A percentile compares a stretch with the other conserved stretches of the same genome.
phyloP scores from a whole-genome alignment of 2,113 vertebrate species.

The Nipponia nippon region DNA sequence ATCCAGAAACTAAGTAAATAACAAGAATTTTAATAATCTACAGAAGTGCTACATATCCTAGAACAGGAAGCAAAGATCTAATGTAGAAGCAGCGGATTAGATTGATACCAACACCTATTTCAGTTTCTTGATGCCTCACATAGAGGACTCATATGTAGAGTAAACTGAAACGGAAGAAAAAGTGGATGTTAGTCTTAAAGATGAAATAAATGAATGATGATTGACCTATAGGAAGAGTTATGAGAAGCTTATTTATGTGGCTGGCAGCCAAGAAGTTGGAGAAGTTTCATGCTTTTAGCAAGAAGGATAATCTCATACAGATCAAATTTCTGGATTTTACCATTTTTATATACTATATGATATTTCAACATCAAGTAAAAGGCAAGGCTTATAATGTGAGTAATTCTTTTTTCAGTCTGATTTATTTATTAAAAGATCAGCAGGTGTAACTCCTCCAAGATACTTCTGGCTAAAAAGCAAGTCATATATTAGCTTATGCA shows the following conservation, averaged over 20 bases:
- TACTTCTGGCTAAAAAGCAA: not conserved
- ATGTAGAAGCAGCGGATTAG: not conserved
- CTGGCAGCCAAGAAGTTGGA: slow-evolving; percentile 23
- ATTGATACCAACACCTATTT: not conserved
- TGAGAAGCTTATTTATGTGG: slow-evolving; percentile 24
- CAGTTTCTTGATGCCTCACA: not conserved
- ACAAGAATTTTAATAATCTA: not conserved
- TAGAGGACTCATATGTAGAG: not conserved
- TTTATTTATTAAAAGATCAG: slow-evolving; percentile 1
- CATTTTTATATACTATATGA: not conserved
- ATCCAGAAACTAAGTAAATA: not conserved
- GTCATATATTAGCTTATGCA: not conserved
- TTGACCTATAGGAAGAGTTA: not conserved
- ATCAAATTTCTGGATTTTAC: slow-evolving; percentile 15
- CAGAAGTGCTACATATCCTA: not conserved
- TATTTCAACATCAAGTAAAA: slow-evolving; percentile 25
- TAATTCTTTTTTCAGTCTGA: not conserved
- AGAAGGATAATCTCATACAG: slow-evolving; percentile 3
- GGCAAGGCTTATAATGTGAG: not conserved
- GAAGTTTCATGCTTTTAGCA: slow-evolving; percentile 12
- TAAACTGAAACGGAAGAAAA: slow-evolving; percentile 6
- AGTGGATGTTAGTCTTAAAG: not conserved
- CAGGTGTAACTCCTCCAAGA: not conserved
- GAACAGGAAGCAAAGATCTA: not conserved
- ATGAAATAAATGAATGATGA: not conserved